Conservation (phyloP, 2,797 vertebrate species). For the Pipistrellus nathusii region DNA sequence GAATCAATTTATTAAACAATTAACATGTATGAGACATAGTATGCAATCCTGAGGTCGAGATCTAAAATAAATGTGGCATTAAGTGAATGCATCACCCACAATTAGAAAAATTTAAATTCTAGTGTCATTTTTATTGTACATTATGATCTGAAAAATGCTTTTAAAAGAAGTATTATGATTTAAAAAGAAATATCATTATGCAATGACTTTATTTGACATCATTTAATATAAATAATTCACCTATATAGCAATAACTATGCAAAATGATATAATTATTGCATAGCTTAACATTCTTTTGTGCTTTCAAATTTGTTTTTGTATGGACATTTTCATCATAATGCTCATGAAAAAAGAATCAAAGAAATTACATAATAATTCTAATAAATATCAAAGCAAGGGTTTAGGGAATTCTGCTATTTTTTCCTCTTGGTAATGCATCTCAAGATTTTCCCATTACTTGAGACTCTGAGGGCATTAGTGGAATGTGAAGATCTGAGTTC, state of each 20-base stretch:
- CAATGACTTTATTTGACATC: not conserved
- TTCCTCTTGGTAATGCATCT: not conserved
- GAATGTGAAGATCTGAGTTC: not conserved
- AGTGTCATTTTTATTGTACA: not conserved
- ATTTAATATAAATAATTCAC: not conserved
- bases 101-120: conserved; percentile 11
- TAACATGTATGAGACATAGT: not conserved
- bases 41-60: not conserved
- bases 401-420: not conserved
- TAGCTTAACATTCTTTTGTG: not conserved
- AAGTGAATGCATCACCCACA: not conserved
- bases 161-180: not conserved
- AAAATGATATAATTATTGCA: not conserved
- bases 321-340: not conserved
- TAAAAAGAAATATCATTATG: not conserved
- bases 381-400: not conserved
- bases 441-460: not conserved
- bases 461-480: not conserved
- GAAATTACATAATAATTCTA: not conserved
- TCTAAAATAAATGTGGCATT: not conserved
- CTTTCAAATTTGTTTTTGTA: not conserved
- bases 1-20: conserved; percentile 50
- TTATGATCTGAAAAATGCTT: not conserved
- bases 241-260: not conserved
- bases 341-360: not conserved